A percentile compares a stretch with the other conserved stretches of the same genome.
Evolutionary conservation across 2,888 invertebrate species (phyloP).

Genomic region (Pseudolycoriella hygida): DNA sequence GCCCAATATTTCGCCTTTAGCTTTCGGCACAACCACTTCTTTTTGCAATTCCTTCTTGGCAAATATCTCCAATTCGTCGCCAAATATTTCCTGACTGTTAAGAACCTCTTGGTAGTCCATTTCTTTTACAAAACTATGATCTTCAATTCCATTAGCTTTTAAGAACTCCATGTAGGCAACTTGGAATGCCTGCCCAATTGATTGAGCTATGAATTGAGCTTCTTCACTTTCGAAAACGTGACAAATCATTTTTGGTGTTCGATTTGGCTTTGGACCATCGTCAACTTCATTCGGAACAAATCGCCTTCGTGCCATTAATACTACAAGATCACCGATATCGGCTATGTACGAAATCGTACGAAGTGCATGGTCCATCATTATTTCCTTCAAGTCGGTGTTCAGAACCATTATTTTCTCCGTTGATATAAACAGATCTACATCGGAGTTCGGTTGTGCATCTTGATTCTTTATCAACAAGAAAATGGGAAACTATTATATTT

Average conservation of each 20-base stretch:
- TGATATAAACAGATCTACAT: constrained; percentile 97
- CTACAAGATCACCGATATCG: constrained; percentile 95
- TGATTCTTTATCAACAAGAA: too few species aligned
- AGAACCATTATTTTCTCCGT: constrained; percentile 99
- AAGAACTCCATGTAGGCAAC: constrained; percentile 99
- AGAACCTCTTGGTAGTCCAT: constrained; percentile 99
- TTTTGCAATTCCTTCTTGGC: constrained; percentile 96
- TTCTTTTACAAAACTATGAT: constrained; percentile 96
- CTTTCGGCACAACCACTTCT: constrained; percentile 96
- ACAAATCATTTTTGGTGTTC: constrained; percentile 96
- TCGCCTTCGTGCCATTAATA: constrained; percentile 91
- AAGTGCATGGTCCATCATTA: constrained; percentile 99
- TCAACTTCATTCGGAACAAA: constrained; percentile 79
- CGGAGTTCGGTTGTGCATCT: constrained; percentile 93
- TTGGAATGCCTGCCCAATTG: constrained; percentile 98
- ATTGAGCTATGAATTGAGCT: constrained; percentile 98
- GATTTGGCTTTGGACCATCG: constrained; percentile 45
- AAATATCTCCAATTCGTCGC: constrained; percentile 97
- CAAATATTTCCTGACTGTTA: constrained; percentile 98
- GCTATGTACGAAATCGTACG: constrained; percentile 98
- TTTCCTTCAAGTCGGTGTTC: constrained; percentile 97
- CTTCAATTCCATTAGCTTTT: constrained; percentile 98
- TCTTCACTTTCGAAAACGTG: constrained; percentile 99
- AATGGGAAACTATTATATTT: too few species aligned
- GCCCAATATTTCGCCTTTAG: constrained; percentile 93